Evolutionary conservation across 2,113 vertebrate genomes (phyloP).

Genomic region (Bothrops jararaca): DNA sequence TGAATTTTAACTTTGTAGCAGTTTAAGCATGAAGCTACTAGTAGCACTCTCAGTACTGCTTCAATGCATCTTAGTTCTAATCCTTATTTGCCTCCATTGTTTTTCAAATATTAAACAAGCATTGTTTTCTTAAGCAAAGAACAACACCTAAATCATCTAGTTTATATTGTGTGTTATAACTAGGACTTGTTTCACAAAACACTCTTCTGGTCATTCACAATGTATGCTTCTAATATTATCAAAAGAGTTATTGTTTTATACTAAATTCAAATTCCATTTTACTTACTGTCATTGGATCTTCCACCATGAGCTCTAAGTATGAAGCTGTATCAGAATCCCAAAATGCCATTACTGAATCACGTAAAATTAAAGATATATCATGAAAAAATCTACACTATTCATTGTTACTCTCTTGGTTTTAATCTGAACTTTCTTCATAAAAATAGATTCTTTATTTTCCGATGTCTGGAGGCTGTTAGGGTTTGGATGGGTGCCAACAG

Average conservation of each 20-base stretch:
- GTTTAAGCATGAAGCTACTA: not conserved
- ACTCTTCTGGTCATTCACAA: not conserved
- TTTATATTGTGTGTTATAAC: not conserved
- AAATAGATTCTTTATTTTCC: not conserved
- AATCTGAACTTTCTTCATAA: not conserved
- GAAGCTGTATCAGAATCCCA: not conserved
- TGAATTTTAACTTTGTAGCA: not conserved
- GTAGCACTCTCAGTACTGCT: accelerated
- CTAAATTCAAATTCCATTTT: not conserved
- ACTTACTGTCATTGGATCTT: not conserved
- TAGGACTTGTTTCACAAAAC: not conserved
- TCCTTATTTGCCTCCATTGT: accelerated
- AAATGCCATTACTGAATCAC: not conserved
- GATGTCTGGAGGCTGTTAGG: too few relatives aligned
- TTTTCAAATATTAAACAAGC: not conserved
- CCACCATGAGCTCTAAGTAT: not conserved
- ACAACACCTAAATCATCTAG: not conserved
- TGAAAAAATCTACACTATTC: not conserved
- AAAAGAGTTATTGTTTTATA: not conserved
- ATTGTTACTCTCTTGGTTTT: not conserved
- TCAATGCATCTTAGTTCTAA: accelerated
- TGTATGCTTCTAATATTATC: not conserved
- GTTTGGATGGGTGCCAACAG: too few relatives aligned
- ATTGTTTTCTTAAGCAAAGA: not conserved
- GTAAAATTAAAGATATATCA: not conserved